These are phyloP conservation scores for Brenthis ino DNA, from an alignment of 2,888 invertebrate species.

Conservation along the genomic window DNA sequence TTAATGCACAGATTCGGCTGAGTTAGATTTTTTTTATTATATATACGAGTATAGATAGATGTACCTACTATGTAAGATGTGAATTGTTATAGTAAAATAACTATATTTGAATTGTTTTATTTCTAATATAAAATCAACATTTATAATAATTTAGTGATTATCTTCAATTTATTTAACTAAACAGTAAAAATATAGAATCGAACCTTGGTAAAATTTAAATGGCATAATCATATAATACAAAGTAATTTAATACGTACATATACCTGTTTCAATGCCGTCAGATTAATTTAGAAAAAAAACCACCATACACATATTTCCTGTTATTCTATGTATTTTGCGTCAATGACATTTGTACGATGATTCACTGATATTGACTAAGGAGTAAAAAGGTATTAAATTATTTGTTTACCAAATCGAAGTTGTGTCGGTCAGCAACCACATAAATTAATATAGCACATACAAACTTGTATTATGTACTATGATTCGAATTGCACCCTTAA, in stretches of 20 bases:
- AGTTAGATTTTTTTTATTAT: too few relatives aligned
- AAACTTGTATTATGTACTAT: not conserved
- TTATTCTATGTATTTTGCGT: conserved; percentile 35
- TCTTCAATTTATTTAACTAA: too few relatives aligned
- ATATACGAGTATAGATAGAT: too few relatives aligned
- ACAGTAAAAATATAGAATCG: too few relatives aligned
- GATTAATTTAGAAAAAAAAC: conserved; percentile 23
- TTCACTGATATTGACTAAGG: conserved; percentile 30
- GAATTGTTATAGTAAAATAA: too few relatives aligned
- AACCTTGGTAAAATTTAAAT: too few relatives aligned
- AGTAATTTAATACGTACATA: not conserved
- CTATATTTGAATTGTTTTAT: too few relatives aligned
- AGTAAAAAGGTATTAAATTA: conserved; percentile 28
- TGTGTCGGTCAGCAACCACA: conserved; percentile 3
- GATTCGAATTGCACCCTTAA: too few relatives aligned
- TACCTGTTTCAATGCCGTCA: conserved; percentile 25
- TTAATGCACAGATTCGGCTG: too few relatives aligned
- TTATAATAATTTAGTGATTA: too few relatives aligned
- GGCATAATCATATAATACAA: not conserved
- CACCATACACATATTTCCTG: conserved; percentile 28
- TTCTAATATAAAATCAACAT: too few relatives aligned
- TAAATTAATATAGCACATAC: conserved; percentile 5
- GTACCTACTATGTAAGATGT: too few relatives aligned
- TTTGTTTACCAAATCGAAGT: conserved; percentile 26
- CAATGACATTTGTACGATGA: conserved; percentile 36